Evolutionary conservation across 2,113 vertebrate genomes (phyloP).

Genomic region (Pterocles burchelli): DNA sequence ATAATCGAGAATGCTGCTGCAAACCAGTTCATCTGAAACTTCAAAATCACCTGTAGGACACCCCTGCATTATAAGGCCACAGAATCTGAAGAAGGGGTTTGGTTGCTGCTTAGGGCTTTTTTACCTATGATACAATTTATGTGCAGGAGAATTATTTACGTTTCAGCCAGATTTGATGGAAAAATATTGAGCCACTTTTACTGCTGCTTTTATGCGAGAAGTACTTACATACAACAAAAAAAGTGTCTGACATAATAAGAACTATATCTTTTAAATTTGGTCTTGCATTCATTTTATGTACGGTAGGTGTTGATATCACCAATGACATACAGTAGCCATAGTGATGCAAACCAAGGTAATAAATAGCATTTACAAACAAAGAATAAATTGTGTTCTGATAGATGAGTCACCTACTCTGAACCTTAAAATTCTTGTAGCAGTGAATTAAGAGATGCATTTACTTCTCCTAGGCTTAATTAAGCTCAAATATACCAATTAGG

Average conservation of each 20-base stretch:
- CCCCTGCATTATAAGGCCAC: background rate
- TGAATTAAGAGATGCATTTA: conserved; percentile 53
- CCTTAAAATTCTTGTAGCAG: conserved; percentile 19
- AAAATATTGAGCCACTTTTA: background rate
- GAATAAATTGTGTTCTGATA: conserved; percentile 39
- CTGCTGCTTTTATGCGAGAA: background rate
- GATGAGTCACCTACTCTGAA: conserved; percentile 49
- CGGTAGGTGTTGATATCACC: background rate
- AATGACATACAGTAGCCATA: conserved; percentile 61
- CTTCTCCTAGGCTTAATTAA: conserved; percentile 33
- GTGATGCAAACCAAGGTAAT: conserved; percentile 56
- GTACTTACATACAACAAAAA: background rate
- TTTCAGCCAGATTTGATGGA: background rate
- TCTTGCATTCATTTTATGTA: background rate
- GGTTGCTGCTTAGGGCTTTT: background rate
- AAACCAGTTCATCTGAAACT: background rate
- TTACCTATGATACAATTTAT: background rate
- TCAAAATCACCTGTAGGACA: background rate
- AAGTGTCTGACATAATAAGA: background rate
- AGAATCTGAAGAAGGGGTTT: background rate
- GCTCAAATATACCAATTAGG: background rate
- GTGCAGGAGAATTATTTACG: background rate
- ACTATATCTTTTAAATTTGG: background rate
- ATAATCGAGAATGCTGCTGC: background rate
- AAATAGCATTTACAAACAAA: conserved; percentile 68